A percentile compares a stretch with the other conserved stretches of the same genome.
phyloP scores from a whole-genome alignment of 2,888 invertebrate species.

The Nomada fabriciana region DNA sequence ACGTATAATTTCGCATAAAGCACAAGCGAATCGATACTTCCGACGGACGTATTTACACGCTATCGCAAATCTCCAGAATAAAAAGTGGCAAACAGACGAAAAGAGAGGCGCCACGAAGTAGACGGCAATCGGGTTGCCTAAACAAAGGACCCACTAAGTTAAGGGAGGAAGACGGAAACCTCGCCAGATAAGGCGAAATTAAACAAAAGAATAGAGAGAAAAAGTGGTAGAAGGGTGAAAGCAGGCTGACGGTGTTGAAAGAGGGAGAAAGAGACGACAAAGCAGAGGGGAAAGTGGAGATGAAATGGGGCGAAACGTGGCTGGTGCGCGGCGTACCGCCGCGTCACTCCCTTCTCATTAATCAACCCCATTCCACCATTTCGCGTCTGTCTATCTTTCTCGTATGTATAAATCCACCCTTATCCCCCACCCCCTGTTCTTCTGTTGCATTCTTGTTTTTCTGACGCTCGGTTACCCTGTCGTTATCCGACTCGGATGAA shows the following conservation, averaged over 20 bases:
- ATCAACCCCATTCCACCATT: slow-evolving; percentile 74
- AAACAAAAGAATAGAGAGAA: slow-evolving; percentile 48
- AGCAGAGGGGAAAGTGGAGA: slow-evolving; percentile 56
- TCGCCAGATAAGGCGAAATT: slow-evolving; percentile 37
- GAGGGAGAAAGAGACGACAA: slow-evolving; percentile 53
- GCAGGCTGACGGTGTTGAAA: neutral
- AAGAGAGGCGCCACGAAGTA: slow-evolving; percentile 27
- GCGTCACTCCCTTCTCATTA: slow-evolving; percentile 81
- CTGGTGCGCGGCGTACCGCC: slow-evolving; percentile 76
- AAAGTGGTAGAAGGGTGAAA: slow-evolving; percentile 38
- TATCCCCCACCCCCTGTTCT: neutral
- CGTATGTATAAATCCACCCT: slow-evolving; percentile 7
- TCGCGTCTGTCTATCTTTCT: slow-evolving; percentile 6
- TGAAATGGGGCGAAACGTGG: slow-evolving; percentile 74
- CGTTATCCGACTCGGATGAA: slow-evolving; percentile 70
- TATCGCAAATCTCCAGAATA: neutral
- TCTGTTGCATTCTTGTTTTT: slow-evolving; percentile 45
- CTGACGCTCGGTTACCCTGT: slow-evolving; percentile 55
- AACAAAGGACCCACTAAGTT: slow-evolving; percentile 52
- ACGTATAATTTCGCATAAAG: neutral
- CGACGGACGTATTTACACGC: neutral
- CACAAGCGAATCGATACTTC: slow-evolving; percentile 5
- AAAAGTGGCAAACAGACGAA: slow-evolving; percentile 12
- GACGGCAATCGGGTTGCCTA: slow-evolving; percentile 18
- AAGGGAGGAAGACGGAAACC: slow-evolving; percentile 27